A percentile compares a stretch with the other conserved stretches of the same genome.
Evolutionary conservation across 2,797 vertebrate species (phyloP).

Genomic region (Cheirogaleus major): DNA sequence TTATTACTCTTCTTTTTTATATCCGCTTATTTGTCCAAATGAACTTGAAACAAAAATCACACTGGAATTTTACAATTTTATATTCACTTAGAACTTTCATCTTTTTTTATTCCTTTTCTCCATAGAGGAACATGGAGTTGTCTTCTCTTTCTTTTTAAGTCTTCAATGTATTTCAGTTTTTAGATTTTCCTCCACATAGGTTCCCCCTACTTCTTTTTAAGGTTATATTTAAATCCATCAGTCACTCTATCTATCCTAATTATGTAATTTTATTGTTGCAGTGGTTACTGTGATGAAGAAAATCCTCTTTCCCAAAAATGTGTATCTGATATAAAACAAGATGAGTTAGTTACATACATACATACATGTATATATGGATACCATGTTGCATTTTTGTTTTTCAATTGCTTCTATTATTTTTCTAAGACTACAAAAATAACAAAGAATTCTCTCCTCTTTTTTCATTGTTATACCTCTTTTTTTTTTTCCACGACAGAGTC

Average conservation of each 20-base stretch:
- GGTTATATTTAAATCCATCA: background rate
- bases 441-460: background rate
- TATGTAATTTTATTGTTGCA: background rate
- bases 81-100: background rate
- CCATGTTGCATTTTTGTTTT: background rate
- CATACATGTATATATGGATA: background rate
- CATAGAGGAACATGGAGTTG: background rate
- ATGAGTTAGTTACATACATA: background rate
- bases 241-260: background rate
- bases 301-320: background rate
- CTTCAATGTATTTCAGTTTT: background rate
- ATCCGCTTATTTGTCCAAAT: background rate
- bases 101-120: background rate
- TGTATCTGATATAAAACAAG: background rate
- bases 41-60: constrained; percentile 20
- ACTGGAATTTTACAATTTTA: background rate
- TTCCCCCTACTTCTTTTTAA: background rate
- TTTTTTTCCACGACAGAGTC: too few species aligned
- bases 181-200: background rate
- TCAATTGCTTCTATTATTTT: background rate
- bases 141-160: background rate
- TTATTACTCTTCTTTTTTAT: background rate
- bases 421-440: constrained; percentile 18
- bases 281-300: background rate
- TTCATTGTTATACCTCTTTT: background rate